Evolutionary conservation across 2,797 vertebrate genomes (phyloP).

Genomic region (Petrocephalus sullivani): DNA sequence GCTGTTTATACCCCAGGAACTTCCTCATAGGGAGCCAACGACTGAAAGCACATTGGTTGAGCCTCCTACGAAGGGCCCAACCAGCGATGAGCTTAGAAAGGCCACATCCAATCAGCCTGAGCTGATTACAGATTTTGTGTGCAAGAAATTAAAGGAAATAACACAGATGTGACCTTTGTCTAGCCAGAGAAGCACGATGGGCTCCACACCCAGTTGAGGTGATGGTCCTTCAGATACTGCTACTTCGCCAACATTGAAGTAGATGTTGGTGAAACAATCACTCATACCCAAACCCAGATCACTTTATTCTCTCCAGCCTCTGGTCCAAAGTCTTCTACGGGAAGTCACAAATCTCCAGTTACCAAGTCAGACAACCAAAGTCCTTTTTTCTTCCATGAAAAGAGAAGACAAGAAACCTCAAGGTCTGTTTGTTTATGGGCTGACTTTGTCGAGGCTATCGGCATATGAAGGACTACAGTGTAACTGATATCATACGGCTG

Average conservation of each 20-base stretch:
- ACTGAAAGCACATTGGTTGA: not conserved
- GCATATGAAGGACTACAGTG: not conserved
- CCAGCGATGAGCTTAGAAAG: not conserved
- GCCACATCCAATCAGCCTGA: not conserved
- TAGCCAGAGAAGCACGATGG: not conserved
- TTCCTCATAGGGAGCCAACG: not conserved
- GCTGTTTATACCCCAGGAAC: not conserved
- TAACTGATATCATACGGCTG: not conserved
- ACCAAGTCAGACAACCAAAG: conserved; percentile 1
- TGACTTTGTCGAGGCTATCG: not conserved
- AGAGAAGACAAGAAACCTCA: not conserved
- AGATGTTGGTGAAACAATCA: not conserved
- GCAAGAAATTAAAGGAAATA: not conserved
- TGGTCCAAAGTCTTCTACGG: not conserved
- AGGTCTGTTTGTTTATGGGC: not conserved
- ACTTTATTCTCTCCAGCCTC: not conserved
- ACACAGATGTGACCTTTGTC: not conserved
- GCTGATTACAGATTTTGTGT: not conserved
- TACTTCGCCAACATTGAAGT: not conserved
- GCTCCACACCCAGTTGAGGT: not conserved
- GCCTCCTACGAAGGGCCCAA: not conserved
- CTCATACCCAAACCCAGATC: not conserved
- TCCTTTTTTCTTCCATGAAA: not conserved
- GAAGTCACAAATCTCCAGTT: not conserved
- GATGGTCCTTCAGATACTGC: not conserved